phyloP scores from a whole-genome alignment of 1,140 invertebrate species.

The Ylistrum balloti region DNA sequence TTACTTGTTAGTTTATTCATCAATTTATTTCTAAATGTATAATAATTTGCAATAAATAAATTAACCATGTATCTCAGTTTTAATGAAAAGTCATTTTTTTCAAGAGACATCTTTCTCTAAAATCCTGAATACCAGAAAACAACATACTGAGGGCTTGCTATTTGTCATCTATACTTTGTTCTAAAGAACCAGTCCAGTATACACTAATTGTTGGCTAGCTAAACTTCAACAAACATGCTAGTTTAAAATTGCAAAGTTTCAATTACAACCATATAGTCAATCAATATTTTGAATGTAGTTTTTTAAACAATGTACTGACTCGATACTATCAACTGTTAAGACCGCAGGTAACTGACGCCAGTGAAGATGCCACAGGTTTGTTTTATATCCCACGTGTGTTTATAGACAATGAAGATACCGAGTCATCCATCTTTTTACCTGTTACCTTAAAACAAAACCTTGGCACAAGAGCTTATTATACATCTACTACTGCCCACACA shows the following conservation, averaged over 20 bases:
- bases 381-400: neutral
- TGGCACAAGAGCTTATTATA: too few species aligned
- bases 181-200: neutral
- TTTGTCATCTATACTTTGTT: too few species aligned
- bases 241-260: neutral
- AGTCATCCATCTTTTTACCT: neutral
- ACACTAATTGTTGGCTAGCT: neutral
- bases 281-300: slow-evolving; percentile 10
- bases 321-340: neutral
- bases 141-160: too few species aligned
- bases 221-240: neutral
- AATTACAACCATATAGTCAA: neutral
- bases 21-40: too few species aligned
- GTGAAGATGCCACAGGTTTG: slow-evolving; percentile 3
- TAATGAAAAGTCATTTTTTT: too few species aligned
- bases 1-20: too few species aligned
- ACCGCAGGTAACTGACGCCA: neutral
- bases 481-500: neutral
- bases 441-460: neutral
- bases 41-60: too few species aligned
- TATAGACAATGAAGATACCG: too few species aligned
- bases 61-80: too few species aligned
- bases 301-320: neutral
- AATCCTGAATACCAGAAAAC: neutral
- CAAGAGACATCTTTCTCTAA: too few species aligned